Evolutionary conservation across 2,113 vertebrate genomes (phyloP).

Genomic region (Stictonetta naevosa): DNA sequence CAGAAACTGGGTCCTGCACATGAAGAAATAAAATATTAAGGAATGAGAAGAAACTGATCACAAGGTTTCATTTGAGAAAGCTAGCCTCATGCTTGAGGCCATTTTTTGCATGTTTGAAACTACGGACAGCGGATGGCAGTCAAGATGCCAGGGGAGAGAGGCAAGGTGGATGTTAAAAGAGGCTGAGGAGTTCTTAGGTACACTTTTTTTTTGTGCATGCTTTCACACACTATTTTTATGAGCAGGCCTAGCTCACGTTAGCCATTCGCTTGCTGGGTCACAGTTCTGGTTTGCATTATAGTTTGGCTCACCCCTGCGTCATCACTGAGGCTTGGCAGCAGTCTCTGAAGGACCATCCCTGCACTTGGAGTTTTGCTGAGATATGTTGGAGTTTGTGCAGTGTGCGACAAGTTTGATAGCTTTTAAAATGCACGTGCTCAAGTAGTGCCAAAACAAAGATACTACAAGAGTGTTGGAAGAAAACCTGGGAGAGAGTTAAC

Average conservation of each 20-base stretch:
- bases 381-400: not conserved
- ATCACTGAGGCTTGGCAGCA: not conserved
- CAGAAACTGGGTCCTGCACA: not conserved
- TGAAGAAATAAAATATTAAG: not conserved
- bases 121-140: not conserved
- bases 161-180: not conserved
- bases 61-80: not conserved
- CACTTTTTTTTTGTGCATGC: not conserved
- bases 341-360: not conserved
- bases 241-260: not conserved
- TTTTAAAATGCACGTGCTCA: not conserved
- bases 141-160: not conserved
- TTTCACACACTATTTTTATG: not conserved
- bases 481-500: not conserved
- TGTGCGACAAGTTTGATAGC: not conserved
- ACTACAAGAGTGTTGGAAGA: not conserved
- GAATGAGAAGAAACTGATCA: not conserved
- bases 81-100: not conserved
- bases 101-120: not conserved
- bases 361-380: not conserved
- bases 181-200: not conserved
- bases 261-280: not conserved
- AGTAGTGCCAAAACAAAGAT: not conserved
- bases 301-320: too few species aligned
- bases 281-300: too few species aligned